These are phyloP conservation scores for Sycobia sp. DNA, from an alignment of 1,140 invertebrate genomes.

Conservation along the genomic window DNA sequence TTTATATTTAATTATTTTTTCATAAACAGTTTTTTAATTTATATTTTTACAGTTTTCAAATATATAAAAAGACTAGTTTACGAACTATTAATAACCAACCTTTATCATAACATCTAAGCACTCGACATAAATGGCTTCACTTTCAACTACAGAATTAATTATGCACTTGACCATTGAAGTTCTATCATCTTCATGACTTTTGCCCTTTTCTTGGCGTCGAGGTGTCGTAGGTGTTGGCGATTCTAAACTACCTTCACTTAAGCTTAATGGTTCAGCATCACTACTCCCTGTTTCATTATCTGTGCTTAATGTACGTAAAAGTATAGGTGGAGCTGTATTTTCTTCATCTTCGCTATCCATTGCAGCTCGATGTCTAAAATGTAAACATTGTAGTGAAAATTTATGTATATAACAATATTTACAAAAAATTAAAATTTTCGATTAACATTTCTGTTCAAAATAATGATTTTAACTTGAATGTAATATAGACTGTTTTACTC, in stretches of 20 bases:
- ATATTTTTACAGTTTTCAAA: neutral
- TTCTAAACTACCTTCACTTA: constrained; percentile 59
- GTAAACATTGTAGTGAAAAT: constrained; percentile 27
- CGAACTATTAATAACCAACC: too few relatives aligned
- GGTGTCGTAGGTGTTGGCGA: constrained; percentile 60
- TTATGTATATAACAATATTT: neutral
- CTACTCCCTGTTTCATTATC: constrained; percentile 61
- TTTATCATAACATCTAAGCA: constrained; percentile 86
- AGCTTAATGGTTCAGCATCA: constrained; percentile 58
- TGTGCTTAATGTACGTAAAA: constrained; percentile 56
- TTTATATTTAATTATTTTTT: too few relatives aligned
- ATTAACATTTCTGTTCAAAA: too few relatives aligned
- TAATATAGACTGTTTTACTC: constrained; percentile 51
- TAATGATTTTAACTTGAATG: neutral
- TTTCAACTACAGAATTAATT: constrained; percentile 86
- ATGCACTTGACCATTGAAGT: constrained; percentile 83
- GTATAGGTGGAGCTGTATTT: constrained; percentile 56
- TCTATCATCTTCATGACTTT: constrained; percentile 67
- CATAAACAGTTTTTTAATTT: neutral
- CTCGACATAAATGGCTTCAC: constrained; percentile 87
- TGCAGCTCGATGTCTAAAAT: constrained; percentile 54
- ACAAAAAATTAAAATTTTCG: too few relatives aligned
- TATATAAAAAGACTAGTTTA: constrained; percentile 42
- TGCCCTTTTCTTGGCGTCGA: constrained; percentile 52
- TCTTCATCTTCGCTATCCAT: constrained; percentile 60